Conservation (phyloP, 2,113 vertebrate species). For the Gulo gulo region DNA sequence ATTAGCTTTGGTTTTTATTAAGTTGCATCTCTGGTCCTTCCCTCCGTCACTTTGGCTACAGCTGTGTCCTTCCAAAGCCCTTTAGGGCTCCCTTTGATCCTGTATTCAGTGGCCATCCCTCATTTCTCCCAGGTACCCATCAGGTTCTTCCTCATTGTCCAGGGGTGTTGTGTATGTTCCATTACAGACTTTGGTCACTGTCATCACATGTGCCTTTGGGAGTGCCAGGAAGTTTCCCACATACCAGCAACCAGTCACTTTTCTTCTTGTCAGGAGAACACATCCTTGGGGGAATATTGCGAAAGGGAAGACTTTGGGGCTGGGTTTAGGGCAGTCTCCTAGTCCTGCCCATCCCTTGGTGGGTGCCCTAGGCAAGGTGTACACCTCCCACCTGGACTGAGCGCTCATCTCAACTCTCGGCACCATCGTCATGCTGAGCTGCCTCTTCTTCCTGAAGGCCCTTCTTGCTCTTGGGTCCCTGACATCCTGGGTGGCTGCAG, state of each 20-base stretch:
- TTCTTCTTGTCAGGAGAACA: conserved; percentile 12
- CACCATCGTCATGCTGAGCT: conserved; percentile 30
- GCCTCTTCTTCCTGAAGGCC: conserved; percentile 36
- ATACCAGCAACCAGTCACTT: conserved; percentile 28
- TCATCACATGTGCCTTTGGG: background rate
- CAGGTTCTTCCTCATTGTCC: background rate
- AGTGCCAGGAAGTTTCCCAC: conserved; percentile 46
- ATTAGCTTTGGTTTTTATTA: background rate
- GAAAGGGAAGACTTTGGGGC: background rate
- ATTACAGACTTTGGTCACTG: background rate
- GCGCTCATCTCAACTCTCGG: background rate
- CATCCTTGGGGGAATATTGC: background rate
- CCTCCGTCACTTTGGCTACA: background rate
- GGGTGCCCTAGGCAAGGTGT: background rate
- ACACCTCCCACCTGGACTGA: background rate
- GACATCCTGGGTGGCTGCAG: conserved; percentile 40
- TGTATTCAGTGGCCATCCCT: background rate
- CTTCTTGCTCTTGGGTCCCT: conserved; percentile 48
- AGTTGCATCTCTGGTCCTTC: background rate
- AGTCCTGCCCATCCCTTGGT: background rate
- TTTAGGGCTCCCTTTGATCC: background rate
- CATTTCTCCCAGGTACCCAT: background rate
- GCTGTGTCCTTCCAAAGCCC: background rate
- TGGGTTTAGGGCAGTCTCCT: background rate
- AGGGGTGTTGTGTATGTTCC: background rate